Percentiles rank a stretch among this genome's conserved stretches.
These are phyloP conservation scores for Scolanthus callimorphus DNA, from an alignment of 92 coral and sea anemone genomes.

Conservation along the genomic window DNA sequence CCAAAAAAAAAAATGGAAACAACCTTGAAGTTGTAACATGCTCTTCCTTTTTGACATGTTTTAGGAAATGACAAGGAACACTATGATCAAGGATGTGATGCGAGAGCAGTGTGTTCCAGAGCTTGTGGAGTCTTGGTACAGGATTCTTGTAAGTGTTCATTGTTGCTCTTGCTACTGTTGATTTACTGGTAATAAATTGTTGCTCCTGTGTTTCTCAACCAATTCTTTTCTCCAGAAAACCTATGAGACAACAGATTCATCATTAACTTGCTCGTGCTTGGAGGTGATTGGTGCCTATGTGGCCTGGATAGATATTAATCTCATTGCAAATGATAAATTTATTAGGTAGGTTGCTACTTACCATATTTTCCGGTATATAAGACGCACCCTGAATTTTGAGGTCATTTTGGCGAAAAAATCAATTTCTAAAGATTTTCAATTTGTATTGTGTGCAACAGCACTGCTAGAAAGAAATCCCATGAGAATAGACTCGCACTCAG, in stretches of 20 bases:
- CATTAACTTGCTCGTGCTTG: constrained; percentile 80
- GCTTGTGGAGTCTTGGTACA: constrained; percentile 83
- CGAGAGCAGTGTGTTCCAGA: constrained; percentile 78
- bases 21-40: no score
- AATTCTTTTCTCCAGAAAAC: constrained; percentile 53
- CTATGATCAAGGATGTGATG: constrained; percentile 88
- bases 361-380: no score
- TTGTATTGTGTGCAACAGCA: no score
- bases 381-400: no score
- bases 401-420: no score
- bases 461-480: no score
- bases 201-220: not conserved
- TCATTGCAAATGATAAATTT: constrained; percentile 91
- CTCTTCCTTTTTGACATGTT: no score
- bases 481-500: no score
- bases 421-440: no score
- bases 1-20: no score
- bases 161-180: no score
- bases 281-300: constrained; percentile 91
- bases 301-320: constrained; percentile 88
- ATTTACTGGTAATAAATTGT: no score
- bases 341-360: constrained; percentile 59
- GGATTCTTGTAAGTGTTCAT: constrained; percentile 61
- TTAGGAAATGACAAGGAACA: constrained; percentile 82
- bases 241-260: constrained; percentile 59